phyloP scores from a whole-genome alignment of 2,797 vertebrate genomes.

The Uromys caudimaculatus region DNA sequence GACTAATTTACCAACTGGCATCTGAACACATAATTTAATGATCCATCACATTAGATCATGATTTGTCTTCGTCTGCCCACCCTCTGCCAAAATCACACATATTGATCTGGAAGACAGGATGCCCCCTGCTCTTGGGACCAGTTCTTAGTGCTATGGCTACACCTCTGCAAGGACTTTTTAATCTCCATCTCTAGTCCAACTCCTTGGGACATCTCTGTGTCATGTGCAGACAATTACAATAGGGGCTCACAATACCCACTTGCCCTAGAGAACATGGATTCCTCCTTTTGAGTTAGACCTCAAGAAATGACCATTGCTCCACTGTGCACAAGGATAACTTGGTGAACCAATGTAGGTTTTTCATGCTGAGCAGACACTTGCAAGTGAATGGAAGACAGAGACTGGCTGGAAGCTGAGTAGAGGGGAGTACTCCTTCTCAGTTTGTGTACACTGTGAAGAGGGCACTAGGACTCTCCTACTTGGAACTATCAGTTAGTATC shows the following conservation, averaged over 20 bases:
- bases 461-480: background rate
- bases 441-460: background rate
- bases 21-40: background rate
- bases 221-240: accelerated
- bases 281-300: background rate
- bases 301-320: background rate
- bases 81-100: background rate
- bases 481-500: background rate
- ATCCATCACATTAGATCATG: background rate
- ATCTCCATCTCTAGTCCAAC: background rate
- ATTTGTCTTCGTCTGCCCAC: background rate
- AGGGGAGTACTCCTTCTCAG: background rate
- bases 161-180: background rate
- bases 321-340: background rate
- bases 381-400: accelerated
- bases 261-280: background rate
- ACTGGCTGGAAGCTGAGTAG: background rate
- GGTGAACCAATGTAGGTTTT: background rate
- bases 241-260: background rate
- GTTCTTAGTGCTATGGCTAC: background rate
- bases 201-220: background rate
- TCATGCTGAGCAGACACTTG: background rate
- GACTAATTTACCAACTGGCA: background rate
- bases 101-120: background rate
- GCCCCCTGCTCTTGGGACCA: background rate